A percentile compares a stretch with the other conserved stretches of the same genome.
Conservation (phyloP, 2,113 vertebrate genomes). For the Acanthochromis polyacanthus region DNA sequence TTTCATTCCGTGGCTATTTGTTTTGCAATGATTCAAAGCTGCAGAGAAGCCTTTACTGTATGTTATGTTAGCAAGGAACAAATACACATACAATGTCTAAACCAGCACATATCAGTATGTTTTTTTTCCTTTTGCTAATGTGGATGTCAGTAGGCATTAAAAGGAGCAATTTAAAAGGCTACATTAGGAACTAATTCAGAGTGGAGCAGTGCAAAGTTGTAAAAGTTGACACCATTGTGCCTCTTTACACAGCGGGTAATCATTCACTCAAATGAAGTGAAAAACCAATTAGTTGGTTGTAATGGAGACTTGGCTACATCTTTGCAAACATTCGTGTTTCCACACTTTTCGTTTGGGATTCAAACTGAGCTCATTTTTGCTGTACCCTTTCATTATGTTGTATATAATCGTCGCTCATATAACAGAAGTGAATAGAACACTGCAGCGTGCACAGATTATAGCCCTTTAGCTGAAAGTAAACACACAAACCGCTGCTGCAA, state of each 20-base stretch:
- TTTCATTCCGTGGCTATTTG: slow-evolving; percentile 37
- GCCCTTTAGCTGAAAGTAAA: slow-evolving; percentile 28
- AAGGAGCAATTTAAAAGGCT: slow-evolving; percentile 18
- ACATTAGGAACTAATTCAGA: slow-evolving; percentile 25
- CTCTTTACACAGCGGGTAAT: slow-evolving; percentile 44
- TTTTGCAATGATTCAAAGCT: slow-evolving; percentile 29
- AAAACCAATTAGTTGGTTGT: slow-evolving; percentile 54
- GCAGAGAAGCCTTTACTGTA: not conserved
- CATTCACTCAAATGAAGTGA: slow-evolving; percentile 63
- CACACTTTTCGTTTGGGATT: not conserved
- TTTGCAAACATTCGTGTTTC: slow-evolving; percentile 8
- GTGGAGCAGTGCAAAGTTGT: slow-evolving; percentile 23
- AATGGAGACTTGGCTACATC: slow-evolving; percentile 24
- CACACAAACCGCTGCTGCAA: not conserved
- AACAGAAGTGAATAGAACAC: slow-evolving; percentile 20
- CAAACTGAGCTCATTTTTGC: slow-evolving; percentile 3
- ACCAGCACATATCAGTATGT: not conserved
- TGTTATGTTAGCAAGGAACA: not conserved
- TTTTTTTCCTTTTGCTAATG: not conserved
- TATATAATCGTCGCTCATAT: slow-evolving; percentile 47
- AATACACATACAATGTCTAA: no score
- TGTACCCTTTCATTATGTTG: slow-evolving; percentile 28
- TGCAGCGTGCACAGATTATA: slow-evolving; percentile 37
- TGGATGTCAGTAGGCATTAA: not conserved
- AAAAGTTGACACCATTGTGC: slow-evolving; percentile 40